A percentile compares a stretch with the other conserved stretches of the same genome.
These are phyloP conservation scores for Mycetomoellerius zeteki DNA, from an alignment of 1,140 invertebrate species.

Conservation along the genomic window DNA sequence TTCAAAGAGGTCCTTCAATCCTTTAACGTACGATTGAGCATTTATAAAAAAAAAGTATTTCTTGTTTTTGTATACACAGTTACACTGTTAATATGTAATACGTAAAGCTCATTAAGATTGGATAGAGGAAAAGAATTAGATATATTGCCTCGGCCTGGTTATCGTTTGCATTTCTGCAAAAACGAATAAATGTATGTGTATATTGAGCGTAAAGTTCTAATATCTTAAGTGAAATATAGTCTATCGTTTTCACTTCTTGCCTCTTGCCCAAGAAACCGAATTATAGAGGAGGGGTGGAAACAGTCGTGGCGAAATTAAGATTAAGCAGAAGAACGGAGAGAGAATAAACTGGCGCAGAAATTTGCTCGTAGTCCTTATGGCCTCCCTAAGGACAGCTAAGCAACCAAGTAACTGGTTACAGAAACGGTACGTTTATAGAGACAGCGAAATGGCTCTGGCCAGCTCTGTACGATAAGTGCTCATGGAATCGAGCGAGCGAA, in stretches of 20 bases:
- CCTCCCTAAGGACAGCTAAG: constrained; percentile 34
- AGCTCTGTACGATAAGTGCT: constrained; percentile 36
- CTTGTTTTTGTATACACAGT: background rate
- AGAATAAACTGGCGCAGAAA: constrained; percentile 53
- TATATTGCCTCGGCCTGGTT: constrained; percentile 12
- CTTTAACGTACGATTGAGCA: background rate
- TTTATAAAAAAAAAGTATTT: background rate
- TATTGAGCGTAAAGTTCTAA: background rate
- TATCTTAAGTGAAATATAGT: constrained; percentile 3
- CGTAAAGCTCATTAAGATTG: background rate
- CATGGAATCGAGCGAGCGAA: constrained; percentile 45
- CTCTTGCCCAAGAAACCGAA: constrained; percentile 17
- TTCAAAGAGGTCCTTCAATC: background rate
- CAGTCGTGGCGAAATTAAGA: constrained; percentile 38
- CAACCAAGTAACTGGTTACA: constrained; percentile 30
- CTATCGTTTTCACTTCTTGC: constrained; percentile 18
- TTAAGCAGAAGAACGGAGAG: constrained; percentile 10
- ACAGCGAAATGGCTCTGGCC: constrained; percentile 34
- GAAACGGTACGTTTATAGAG: constrained; percentile 49
- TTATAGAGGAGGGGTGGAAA: constrained; percentile 14
- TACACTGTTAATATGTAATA: background rate
- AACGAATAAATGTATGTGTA: background rate
- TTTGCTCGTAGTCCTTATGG: constrained; percentile 17
- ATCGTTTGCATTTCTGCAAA: constrained; percentile 5
- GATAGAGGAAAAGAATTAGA: background rate